Evolutionary conservation across 2,797 vertebrate genomes (phyloP).

Genomic region (Siniperca undulata): DNA sequence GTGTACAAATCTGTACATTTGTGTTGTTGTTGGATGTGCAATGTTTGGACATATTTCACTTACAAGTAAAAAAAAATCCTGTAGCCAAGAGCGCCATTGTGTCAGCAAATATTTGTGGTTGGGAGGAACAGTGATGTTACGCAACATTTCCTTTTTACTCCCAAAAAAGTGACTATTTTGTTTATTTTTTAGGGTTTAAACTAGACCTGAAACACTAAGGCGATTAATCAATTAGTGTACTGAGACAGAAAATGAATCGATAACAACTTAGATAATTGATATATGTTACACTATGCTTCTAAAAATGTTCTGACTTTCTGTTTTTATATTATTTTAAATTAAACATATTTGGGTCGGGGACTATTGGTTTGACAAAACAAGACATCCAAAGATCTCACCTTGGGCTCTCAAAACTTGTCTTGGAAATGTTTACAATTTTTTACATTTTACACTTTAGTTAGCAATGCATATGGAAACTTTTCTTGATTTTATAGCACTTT

Average conservation of each 20-base stretch:
- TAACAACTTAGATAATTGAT: not conserved
- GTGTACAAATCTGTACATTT: not conserved
- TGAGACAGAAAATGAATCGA: not conserved
- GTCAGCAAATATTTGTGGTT: slow-evolving; percentile 4
- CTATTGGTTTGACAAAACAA: not conserved
- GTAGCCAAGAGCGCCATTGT: not conserved
- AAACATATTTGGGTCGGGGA: too few relatives aligned
- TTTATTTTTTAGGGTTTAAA: not conserved
- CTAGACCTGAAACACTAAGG: not conserved
- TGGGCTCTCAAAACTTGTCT: not conserved
- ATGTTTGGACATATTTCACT: not conserved
- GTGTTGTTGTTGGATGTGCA: not conserved
- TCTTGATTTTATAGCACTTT: not conserved
- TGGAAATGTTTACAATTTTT: not conserved
- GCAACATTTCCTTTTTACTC: not conserved
- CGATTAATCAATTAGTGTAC: not conserved
- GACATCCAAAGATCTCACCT: not conserved
- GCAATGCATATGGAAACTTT: not conserved
- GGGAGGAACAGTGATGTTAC: not conserved
- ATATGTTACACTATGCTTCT: not conserved
- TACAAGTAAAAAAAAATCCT: not conserved
- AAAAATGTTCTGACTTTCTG: not conserved
- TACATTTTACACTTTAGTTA: not conserved
- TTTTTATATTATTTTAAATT: not conserved
- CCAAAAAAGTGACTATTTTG: too few relatives aligned